Conservation (phyloP, 2,113 vertebrate genomes). For the Podarcis muralis region DNA sequence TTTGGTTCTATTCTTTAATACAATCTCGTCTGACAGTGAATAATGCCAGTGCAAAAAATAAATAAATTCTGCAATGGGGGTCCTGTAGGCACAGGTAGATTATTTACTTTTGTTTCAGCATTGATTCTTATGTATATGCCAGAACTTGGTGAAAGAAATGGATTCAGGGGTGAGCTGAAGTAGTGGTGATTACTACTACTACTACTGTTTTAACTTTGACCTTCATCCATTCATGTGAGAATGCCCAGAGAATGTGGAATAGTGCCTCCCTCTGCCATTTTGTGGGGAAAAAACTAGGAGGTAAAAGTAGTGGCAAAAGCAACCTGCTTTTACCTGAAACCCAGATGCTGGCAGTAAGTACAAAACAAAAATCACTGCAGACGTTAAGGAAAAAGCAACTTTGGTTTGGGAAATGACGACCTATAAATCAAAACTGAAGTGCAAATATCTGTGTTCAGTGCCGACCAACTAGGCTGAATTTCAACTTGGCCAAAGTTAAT, state of each 20-base stretch:
- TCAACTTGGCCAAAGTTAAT: background rate
- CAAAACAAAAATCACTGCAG: background rate
- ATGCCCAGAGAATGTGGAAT: background rate
- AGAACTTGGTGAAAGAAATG: background rate
- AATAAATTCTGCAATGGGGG: too few species aligned
- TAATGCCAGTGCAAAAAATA: too few species aligned
- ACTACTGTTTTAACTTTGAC: background rate
- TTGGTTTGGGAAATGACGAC: background rate
- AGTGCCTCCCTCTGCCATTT: background rate
- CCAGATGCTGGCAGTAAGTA: background rate
- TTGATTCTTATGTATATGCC: background rate
- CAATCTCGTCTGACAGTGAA: background rate
- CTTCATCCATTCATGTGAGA: background rate
- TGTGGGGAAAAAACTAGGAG: background rate
- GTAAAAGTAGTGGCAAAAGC: background rate
- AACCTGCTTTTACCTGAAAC: background rate
- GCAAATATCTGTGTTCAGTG: background rate
- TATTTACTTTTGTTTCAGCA: background rate
- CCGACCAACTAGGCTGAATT: background rate
- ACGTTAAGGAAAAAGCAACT: background rate
- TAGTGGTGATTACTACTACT: background rate
- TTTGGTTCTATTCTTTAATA: conserved; percentile 1
- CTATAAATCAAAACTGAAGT: background rate
- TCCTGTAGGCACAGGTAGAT: background rate
- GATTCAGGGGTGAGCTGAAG: background rate